These are phyloP conservation scores for Acanthisitta chloris DNA, from an alignment of 2,113 vertebrate genomes.

Conservation along the genomic window DNA sequence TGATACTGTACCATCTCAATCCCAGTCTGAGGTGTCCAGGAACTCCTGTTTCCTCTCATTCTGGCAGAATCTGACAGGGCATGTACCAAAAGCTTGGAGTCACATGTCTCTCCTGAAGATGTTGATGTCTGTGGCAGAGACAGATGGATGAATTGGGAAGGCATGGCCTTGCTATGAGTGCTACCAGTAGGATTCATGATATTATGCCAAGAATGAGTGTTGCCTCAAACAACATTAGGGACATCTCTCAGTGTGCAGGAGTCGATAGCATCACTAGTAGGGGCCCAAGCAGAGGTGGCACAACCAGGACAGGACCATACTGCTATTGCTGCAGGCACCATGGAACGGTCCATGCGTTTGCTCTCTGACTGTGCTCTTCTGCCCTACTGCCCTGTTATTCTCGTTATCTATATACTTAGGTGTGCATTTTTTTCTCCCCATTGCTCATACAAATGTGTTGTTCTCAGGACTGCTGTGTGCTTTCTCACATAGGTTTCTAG, in stretches of 20 bases:
- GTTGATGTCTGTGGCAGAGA: background rate
- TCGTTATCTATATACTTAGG: background rate
- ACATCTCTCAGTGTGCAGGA: background rate
- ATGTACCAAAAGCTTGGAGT: accelerated
- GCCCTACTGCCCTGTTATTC: background rate
- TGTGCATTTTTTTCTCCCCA: background rate
- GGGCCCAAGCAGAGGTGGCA: background rate
- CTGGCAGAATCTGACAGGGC: background rate
- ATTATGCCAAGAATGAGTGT: background rate
- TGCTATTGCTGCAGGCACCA: background rate
- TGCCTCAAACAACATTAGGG: background rate
- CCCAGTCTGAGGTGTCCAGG: background rate
- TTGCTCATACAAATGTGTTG: background rate
- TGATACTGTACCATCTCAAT: background rate
- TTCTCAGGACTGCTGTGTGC: background rate
- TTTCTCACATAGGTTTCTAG: background rate
- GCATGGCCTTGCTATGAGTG: background rate
- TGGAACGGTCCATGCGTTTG: background rate
- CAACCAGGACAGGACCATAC: background rate
- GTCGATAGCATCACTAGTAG: background rate
- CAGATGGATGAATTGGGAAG: background rate
- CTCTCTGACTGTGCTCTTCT: background rate
- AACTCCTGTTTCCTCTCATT: background rate
- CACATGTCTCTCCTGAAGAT: background rate
- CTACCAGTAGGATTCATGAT: background rate